Evolutionary conservation across 2,888 invertebrate genomes (phyloP), one percentile per base, ranked within the genome.

Genomic region (Nemotelus pantherinus): DNA sequence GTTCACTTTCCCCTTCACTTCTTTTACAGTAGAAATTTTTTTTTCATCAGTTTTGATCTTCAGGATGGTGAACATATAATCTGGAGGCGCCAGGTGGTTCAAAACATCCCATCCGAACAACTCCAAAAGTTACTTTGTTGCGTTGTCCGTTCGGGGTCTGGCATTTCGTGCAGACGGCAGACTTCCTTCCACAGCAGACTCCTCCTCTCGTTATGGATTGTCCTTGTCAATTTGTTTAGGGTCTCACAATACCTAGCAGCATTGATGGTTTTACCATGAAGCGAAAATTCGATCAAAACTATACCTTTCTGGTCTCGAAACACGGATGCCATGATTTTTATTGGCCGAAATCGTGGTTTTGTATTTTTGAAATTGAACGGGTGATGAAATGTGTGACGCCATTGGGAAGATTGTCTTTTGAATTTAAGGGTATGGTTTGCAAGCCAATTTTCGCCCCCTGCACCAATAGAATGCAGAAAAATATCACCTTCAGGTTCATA

Each of bases 91-190:
- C 1, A 1, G 53, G 53, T 53, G 53, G 53, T 1, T 53, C 53
- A 53, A 7, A 53, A 53, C 25, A 25, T 25, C 25, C 25, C 25
- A 25, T 25, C 0, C 25, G n/a, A n/a, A n/a, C n/a, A n/a, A n/a
- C 7, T 53, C 53, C 53, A 53, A 10, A 10, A 53, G 53, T 53
- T 1, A 7, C 53, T 53, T 53, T 25, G 58, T 58, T 7, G 25
- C 58, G 58, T 58, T 58, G 58, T 1, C 58, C 58, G 58, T 1
- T n/a, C 2, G 58, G n/a, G 25, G 58, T 25, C 58, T 58, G 58
- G 58, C 58, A 58, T 58, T 58, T 58, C 50, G 50, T 50, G 1
- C 58, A 58, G 58, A 7, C 5, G 58, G 58, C 25, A 58, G 58
- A 58, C 1, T 58, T 25, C 58, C 25, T 58, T 58, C 25, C n/a